Conservation (phyloP, 2,888 invertebrate species). For the Drosophila mimica region DNA sequence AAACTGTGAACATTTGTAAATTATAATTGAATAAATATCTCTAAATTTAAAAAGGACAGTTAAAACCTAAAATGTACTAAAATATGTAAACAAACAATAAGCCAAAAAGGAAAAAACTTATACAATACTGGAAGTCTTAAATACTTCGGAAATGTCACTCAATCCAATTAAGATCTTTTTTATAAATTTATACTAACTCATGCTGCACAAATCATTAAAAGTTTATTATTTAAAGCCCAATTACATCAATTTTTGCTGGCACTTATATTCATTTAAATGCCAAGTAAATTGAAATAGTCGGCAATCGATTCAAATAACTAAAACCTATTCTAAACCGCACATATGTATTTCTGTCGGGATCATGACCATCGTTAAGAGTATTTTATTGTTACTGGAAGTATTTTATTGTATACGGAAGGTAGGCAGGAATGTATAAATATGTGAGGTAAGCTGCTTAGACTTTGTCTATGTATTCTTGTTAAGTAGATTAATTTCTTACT, state of each 20-base stretch:
- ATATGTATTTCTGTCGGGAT: not conserved
- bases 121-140: not conserved
- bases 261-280: not conserved
- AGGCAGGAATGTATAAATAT: too few species aligned
- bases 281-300: conserved; percentile 14
- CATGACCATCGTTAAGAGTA: conserved; percentile 7
- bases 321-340: not conserved
- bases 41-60: not conserved
- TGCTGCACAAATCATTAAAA: not conserved
- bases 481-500: not conserved
- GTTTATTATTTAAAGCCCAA: too few species aligned
- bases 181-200: not conserved
- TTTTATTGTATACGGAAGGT: not conserved
- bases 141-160: not conserved
- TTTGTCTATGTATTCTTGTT: not conserved
- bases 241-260: not conserved
- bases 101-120: not conserved
- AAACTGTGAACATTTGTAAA: not conserved
- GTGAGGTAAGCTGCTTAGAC: conserved; percentile 15
- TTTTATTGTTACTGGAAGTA: not conserved
- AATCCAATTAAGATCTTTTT: not conserved
- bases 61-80: not conserved
- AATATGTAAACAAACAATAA: not conserved
- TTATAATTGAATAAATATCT: not conserved
- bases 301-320: not conserved